Percentiles rank a stretch among this genome's conserved stretches.
Conservation (phyloP, 2,113 vertebrate species). For the Limnothrissa miodon region DNA sequence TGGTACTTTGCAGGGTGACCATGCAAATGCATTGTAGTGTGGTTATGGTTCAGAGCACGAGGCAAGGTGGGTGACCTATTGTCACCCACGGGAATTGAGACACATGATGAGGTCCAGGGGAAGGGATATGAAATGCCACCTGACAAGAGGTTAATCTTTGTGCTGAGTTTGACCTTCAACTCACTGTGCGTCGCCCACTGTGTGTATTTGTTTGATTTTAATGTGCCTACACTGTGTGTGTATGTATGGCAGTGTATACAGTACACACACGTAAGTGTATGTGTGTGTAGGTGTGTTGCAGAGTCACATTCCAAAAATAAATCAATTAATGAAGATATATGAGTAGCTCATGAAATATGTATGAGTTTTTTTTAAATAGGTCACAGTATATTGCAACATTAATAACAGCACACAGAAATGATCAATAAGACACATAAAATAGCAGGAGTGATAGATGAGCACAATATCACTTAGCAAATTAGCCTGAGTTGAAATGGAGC, state of each 20-base stretch:
- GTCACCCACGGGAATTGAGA: neutral
- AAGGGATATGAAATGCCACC: neutral
- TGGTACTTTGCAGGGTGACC: neutral
- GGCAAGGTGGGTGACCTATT: neutral
- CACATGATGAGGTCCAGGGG: neutral
- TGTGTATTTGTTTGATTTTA: neutral
- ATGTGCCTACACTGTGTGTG: neutral
- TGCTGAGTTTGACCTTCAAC: neutral
- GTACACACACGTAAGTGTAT: neutral
- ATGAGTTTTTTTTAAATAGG: slow-evolving; percentile 2
- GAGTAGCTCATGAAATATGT: neutral
- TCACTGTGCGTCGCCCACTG: neutral
- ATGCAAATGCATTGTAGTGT: neutral
- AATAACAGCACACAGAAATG: neutral
- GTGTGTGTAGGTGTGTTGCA: neutral
- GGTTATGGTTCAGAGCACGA: neutral
- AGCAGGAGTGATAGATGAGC: neutral
- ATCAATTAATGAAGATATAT: slow-evolving; percentile 14
- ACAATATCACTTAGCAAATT: neutral
- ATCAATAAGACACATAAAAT: neutral
- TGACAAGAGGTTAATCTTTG: slow-evolving; percentile 10
- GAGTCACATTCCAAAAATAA: neutral
- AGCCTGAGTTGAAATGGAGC: neutral
- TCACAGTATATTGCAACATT: neutral
- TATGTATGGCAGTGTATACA: neutral